Conservation (phyloP, 2,888 invertebrate species). For the Brenthis hecate region DNA sequence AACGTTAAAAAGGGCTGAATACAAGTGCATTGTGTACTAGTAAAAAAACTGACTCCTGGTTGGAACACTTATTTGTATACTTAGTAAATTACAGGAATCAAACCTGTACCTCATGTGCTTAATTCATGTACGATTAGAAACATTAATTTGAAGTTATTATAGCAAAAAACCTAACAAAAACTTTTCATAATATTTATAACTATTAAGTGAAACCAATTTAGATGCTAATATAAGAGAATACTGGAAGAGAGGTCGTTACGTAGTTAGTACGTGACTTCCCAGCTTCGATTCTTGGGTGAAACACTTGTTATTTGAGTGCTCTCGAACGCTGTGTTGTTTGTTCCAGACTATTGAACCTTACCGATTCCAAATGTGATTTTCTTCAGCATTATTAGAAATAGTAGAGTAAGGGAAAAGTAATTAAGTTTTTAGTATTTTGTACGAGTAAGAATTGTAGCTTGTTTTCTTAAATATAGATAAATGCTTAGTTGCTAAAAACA, state of each 20-base stretch:
- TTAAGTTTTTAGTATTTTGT: too few species aligned
- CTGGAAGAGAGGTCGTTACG: conserved; percentile 35
- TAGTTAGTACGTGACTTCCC: conserved; percentile 37
- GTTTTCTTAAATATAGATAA: too few species aligned
- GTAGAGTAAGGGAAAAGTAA: background rate
- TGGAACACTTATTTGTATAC: too few species aligned
- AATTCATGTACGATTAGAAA: too few species aligned
- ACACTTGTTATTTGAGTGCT: conserved; percentile 34
- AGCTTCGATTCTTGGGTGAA: conserved; percentile 37
- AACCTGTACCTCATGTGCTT: too few species aligned
- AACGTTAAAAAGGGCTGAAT: too few species aligned
- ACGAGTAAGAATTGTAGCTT: too few species aligned
- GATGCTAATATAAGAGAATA: conserved; percentile 34
- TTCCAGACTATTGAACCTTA: conserved; percentile 30
- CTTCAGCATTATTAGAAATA: background rate
- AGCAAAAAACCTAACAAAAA: conserved; percentile 13
- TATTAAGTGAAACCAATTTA: conserved; percentile 30
- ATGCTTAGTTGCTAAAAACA: too few species aligned
- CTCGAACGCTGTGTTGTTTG: conserved; percentile 30
- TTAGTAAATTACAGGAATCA: too few species aligned
- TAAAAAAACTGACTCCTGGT: too few species aligned
- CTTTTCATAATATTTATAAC: conserved; percentile 17
- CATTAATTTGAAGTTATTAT: background rate
- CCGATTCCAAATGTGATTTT: conserved; percentile 6
- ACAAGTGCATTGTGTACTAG: too few species aligned